Evolutionary conservation across 2,113 vertebrate species (phyloP).

Genomic region (Vulpes ferrilata): DNA sequence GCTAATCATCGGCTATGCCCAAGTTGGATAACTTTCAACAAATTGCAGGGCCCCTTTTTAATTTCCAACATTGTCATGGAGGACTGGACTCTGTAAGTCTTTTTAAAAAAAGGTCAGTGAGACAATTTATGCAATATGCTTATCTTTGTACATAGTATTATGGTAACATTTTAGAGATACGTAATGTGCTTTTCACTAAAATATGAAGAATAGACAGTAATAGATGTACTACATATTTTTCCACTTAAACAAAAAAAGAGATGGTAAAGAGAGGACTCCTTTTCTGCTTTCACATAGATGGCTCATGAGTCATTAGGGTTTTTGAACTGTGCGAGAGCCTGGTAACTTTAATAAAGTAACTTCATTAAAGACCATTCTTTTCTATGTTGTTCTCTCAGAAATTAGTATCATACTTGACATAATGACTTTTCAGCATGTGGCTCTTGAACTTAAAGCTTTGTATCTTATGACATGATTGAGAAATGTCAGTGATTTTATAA

Average conservation of each 20-base stretch:
- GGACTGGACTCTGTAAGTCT: neutral
- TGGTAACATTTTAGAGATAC: neutral
- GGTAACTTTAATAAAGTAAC: neutral
- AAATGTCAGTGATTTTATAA: neutral
- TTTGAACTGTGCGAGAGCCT: neutral
- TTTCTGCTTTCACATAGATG: neutral
- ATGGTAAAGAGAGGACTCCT: neutral
- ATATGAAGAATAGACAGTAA: neutral
- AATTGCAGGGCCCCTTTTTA: neutral
- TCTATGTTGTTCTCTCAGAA: neutral
- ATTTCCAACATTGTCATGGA: neutral
- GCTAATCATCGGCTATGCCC: neutral
- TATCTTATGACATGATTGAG: neutral
- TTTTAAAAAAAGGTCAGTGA: neutral
- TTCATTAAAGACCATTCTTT: neutral
- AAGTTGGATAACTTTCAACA: neutral
- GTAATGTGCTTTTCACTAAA: neutral
- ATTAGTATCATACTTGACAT: neutral
- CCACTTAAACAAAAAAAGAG: neutral
- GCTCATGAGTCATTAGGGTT: neutral
- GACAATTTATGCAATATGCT: neutral
- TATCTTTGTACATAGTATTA: neutral
- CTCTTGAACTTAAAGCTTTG: neutral
- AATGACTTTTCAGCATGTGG: neutral
- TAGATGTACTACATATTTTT: neutral